Evolutionary conservation across 2,888 invertebrate genomes (phyloP).

Genomic region (Torymus aiolomorphi): DNA sequence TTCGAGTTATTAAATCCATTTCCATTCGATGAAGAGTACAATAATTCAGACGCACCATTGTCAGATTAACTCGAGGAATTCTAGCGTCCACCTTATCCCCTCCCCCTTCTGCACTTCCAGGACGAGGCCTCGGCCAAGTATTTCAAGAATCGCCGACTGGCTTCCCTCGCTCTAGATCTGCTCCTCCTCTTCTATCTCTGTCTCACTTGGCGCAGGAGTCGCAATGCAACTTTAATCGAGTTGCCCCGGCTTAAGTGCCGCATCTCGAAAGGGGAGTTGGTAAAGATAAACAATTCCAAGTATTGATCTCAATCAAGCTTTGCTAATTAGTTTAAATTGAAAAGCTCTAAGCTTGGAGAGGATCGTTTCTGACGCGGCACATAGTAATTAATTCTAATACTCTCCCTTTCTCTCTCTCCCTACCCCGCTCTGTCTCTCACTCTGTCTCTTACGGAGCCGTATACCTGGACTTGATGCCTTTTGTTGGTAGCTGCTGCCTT

Average conservation of each 20-base stretch:
- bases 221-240: constrained; percentile 73
- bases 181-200: too few relatives aligned
- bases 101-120: too few relatives aligned
- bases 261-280: constrained; percentile 34
- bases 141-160: constrained; percentile 39
- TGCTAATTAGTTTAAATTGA: constrained; percentile 51
- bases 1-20: too few relatives aligned
- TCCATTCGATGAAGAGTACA: too few relatives aligned
- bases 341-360: constrained; percentile 22
- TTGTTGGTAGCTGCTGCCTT: constrained; percentile 8
- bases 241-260: constrained; percentile 56
- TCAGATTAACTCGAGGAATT: background rate
- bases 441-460: background rate
- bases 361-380: constrained; percentile 31
- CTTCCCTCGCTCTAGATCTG: background rate
- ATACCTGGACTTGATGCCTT: background rate
- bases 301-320: constrained; percentile 52
- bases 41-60: too few relatives aligned
- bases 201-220: constrained; percentile 58
- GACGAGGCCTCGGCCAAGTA: constrained; percentile 1
- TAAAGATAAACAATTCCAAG: constrained; percentile 55
- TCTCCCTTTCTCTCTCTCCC: background rate
- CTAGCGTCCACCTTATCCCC: background rate
- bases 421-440: too few relatives aligned
- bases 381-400: constrained; percentile 40